These are phyloP conservation scores for Porites cylindrica DNA, from an alignment of 92 coral and sea anemone genomes.

Conservation along the genomic window DNA sequence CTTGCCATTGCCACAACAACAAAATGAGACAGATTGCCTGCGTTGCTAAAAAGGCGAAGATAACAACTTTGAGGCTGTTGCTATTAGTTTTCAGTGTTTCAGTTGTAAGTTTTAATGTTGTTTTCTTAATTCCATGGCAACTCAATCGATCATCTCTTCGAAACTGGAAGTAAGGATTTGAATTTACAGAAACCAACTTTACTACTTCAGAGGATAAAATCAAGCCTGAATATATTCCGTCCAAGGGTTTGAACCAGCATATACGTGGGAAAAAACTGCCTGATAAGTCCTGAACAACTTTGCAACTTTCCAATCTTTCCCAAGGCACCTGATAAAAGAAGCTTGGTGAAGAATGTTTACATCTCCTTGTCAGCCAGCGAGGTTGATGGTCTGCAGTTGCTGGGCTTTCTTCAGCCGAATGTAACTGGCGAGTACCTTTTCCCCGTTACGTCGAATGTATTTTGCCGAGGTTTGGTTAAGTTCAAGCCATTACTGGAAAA, in stretches of 20 bases:
- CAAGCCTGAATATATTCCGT: no score
- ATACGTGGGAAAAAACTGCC: slow-evolving; percentile 44
- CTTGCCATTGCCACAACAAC: no score
- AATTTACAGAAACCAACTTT: no score
- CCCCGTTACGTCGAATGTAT: slow-evolving; percentile 47
- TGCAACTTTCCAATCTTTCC: slow-evolving; percentile 60
- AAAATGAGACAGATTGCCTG: no score
- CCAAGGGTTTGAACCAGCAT: slow-evolving; percentile 37
- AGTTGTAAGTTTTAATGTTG: no score
- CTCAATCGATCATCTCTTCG: no score
- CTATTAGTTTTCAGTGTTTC: no score
- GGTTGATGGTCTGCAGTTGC: slow-evolving; percentile 17
- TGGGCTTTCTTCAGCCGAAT: slow-evolving; percentile 58
- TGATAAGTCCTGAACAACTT: slow-evolving; percentile 24
- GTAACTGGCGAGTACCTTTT: slow-evolving; percentile 54
- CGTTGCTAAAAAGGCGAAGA: no score
- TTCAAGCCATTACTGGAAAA: slow-evolving; percentile 35
- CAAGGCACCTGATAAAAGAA: slow-evolving; percentile 48
- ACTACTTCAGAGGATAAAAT: slow-evolving; percentile 30
- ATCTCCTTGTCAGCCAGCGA: neutral
- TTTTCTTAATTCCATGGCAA: no score
- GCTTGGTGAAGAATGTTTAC: neutral
- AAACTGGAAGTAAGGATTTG: no score
- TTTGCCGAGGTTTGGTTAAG: slow-evolving; percentile 61
- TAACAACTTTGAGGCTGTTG: no score